These are phyloP conservation scores for Chloroceryle aenea DNA, from an alignment of 2,113 vertebrate genomes.

Conservation along the genomic window DNA sequence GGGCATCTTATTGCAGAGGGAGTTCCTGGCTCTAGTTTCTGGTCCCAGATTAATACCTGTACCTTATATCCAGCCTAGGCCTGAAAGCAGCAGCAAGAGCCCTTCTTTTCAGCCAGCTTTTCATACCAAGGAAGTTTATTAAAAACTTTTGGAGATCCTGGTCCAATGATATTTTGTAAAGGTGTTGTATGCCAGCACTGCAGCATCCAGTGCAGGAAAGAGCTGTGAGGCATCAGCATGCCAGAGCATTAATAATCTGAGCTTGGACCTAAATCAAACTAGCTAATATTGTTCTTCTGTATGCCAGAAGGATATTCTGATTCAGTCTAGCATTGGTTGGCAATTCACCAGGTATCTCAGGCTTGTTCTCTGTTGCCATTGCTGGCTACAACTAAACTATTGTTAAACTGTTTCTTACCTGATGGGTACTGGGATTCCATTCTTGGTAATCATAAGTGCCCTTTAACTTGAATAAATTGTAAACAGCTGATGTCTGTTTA, in stretches of 20 bases:
- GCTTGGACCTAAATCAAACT: neutral
- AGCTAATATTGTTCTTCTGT: too few species aligned
- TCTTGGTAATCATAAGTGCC: neutral
- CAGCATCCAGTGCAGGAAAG: rapidly evolving
- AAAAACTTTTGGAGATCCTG: rapidly evolving
- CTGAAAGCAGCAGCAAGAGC: neutral
- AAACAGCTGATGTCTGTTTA: neutral
- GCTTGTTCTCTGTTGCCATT: rapidly evolving
- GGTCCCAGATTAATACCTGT: neutral
- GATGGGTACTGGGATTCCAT: neutral
- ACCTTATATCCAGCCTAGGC: rapidly evolving
- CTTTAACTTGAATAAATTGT: neutral
- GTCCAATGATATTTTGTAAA: too few species aligned
- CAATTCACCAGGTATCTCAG: neutral
- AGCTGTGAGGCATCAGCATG: rapidly evolving
- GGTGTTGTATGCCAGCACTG: neutral
- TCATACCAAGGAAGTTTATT: neutral
- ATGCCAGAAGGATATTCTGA: neutral
- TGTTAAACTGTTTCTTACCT: neutral
- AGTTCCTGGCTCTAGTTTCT: neutral
- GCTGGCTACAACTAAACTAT: neutral
- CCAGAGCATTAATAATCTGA: rapidly evolving
- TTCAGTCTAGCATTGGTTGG: neutral
- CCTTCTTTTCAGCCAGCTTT: neutral
- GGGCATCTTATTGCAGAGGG: neutral